Conservation (phyloP, 1,140 invertebrate genomes). For the Ostrea denselamellosa region DNA sequence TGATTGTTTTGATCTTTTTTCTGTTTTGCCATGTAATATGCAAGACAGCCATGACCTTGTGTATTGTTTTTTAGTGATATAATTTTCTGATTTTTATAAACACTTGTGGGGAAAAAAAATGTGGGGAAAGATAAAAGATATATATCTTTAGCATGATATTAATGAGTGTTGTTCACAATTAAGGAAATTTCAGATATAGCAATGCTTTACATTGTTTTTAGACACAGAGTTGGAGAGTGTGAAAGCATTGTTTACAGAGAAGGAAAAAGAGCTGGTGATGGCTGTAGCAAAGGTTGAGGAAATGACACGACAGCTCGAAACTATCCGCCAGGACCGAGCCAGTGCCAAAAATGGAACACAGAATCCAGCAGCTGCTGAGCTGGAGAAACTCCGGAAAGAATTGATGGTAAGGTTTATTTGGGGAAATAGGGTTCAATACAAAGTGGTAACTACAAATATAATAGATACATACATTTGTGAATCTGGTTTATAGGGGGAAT, state of each 20-base stretch:
- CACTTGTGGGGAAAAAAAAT: neutral
- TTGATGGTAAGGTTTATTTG: slow-evolving; percentile 86
- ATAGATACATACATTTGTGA: too few relatives aligned
- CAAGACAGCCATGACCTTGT: neutral
- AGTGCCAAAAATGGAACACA: slow-evolving; percentile 78
- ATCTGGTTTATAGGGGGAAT: too few relatives aligned
- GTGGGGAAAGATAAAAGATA: neutral
- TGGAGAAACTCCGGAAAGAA: slow-evolving; percentile 92
- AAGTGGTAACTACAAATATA: too few relatives aligned
- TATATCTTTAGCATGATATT: neutral
- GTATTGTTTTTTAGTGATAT: neutral
- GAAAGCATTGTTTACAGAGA: slow-evolving; percentile 96
- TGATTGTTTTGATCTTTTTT: neutral
- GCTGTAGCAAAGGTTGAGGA: slow-evolving; percentile 97
- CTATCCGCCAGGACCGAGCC: slow-evolving; percentile 84
- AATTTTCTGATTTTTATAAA: neutral
- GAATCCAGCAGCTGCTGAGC: slow-evolving; percentile 86
- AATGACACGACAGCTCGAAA: slow-evolving; percentile 94
- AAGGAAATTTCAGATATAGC: neutral
- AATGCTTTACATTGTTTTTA: slow-evolving; percentile 73
- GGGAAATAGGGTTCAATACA: too few relatives aligned
- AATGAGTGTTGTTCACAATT: neutral
- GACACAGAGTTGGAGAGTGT: slow-evolving; percentile 97
- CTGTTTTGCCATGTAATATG: neutral
- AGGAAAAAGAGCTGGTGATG: slow-evolving; percentile 96